These are phyloP conservation scores for Noturus placidus DNA, from an alignment of 2,113 vertebrate species.

Conservation along the genomic window DNA sequence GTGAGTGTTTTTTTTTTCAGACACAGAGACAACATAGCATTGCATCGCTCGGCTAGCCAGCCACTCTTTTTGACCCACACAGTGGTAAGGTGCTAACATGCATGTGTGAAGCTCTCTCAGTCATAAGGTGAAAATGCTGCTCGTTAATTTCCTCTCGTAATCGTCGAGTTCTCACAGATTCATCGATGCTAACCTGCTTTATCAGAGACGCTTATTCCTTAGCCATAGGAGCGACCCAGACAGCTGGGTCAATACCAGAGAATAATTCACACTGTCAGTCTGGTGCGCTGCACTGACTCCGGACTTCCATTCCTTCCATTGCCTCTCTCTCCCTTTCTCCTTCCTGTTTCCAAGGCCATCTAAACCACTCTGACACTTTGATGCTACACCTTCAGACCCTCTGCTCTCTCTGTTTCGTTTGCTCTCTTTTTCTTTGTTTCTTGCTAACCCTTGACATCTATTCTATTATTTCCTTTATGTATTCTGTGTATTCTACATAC, in stretches of 20 bases:
- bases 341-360: background rate
- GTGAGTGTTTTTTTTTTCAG: too few relatives aligned
- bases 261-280: conserved; percentile 44
- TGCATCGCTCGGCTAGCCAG: background rate
- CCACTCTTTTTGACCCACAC: background rate
- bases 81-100: background rate
- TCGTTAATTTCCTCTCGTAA: conserved; percentile 46
- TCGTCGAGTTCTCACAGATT: conserved; percentile 40
- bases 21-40: background rate
- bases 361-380: background rate
- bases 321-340: background rate
- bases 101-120: background rate
- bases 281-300: background rate
- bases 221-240: conserved; percentile 43
- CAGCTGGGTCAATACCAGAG: conserved; percentile 50
- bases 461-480: background rate
- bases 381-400: background rate
- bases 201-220: conserved; percentile 53
- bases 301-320: background rate
- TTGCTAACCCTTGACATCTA: background rate
- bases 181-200: conserved; percentile 55
- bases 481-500: background rate
- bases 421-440: background rate
- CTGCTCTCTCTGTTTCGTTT: background rate
- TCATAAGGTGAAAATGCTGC: conserved; percentile 33